phyloP scores from a whole-genome alignment of 2,113 vertebrate genomes.

The Poeciliopsis retropinna region DNA sequence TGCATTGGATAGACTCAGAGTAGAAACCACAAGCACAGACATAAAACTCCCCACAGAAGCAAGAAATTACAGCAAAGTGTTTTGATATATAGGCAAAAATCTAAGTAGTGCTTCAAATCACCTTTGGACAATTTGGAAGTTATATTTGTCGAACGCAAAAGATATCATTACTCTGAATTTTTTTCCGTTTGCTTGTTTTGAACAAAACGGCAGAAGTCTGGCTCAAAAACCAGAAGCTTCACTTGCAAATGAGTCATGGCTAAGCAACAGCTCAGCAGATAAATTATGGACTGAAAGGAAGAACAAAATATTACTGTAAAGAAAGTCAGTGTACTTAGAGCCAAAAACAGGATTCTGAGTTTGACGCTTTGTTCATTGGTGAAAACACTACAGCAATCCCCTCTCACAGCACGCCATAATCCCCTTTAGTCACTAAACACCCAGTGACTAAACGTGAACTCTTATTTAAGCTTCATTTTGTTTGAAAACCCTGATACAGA shows the following conservation, averaged over 20 bases:
- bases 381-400: conserved; percentile 23
- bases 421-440: conserved; percentile 49
- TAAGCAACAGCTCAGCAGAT: conserved; percentile 11
- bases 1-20: not conserved
- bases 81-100: not conserved
- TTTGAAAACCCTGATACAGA: conserved; percentile 29
- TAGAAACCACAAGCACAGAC: not conserved
- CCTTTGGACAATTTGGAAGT: not conserved
- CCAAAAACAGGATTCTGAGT: conserved; percentile 19
- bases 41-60: not conserved
- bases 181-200: not conserved
- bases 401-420: conserved; percentile 24
- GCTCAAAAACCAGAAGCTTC: conserved; percentile 1
- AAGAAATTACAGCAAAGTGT: not conserved
- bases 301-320: conserved; percentile 22
- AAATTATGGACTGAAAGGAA: not conserved
- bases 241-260: conserved; percentile 11
- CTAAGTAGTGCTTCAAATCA: not conserved
- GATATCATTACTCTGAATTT: not conserved
- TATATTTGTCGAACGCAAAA: not conserved
- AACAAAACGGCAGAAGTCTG: not conserved
- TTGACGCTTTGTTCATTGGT: conserved; percentile 32
- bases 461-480: conserved; percentile 32
- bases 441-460: conserved; percentile 36
- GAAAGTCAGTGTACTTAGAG: conserved; percentile 30